Evolutionary conservation across 2,888 invertebrate species (phyloP).

Genomic region (Cheilosia vulpina): DNA sequence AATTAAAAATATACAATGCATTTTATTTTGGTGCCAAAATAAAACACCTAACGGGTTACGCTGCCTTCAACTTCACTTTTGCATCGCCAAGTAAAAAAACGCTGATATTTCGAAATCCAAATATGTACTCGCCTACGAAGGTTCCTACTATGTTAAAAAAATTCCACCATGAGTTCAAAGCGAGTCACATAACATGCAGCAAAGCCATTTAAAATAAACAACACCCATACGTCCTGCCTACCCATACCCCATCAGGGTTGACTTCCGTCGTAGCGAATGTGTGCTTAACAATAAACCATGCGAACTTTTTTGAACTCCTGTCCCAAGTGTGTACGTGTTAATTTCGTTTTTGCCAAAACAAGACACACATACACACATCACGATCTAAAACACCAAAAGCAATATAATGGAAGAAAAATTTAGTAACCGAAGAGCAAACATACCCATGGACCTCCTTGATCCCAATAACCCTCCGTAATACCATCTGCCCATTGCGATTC

Average conservation of each 20-base stretch:
- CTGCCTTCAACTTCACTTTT: background rate
- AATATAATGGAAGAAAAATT: conserved; percentile 46
- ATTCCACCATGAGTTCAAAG: background rate
- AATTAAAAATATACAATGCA: no score
- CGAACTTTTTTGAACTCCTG: conserved; percentile 35
- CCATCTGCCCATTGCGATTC: conserved; percentile 81
- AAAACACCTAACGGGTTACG: background rate
- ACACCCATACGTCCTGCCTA: background rate
- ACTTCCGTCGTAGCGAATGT: conserved; percentile 1
- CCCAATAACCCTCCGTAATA: conserved; percentile 80
- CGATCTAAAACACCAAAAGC: conserved; percentile 7
- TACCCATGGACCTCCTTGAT: conserved; percentile 80
- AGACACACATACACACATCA: background rate
- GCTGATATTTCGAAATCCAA: background rate
- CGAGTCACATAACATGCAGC: background rate
- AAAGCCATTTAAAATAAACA: conserved; percentile 20
- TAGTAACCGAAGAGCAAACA: conserved; percentile 68
- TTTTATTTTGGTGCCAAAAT: no score
- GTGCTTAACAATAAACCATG: conserved; percentile 42
- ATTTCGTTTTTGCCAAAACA: conserved; percentile 36
- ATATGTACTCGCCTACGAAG: no score
- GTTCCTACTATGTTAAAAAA: background rate
- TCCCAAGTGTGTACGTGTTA: conserved; percentile 24
- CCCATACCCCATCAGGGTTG: background rate
- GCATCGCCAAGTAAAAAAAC: conserved; percentile 2